A percentile compares a stretch with the other conserved stretches of the same genome.
Evolutionary conservation across 2,797 vertebrate genomes (phyloP).

Genomic region (Paguma larvata): DNA sequence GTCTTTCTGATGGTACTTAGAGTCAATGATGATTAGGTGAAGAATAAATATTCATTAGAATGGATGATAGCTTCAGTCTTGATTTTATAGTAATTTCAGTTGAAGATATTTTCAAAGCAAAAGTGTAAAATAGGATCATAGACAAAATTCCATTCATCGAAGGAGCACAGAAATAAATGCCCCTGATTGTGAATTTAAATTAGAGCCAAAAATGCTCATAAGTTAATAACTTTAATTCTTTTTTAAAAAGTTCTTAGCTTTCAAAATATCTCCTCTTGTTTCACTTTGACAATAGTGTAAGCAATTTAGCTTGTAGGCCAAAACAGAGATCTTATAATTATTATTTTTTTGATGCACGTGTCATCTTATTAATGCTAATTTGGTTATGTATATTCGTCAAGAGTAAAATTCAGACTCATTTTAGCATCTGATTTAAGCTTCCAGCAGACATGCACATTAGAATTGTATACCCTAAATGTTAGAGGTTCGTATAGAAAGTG

Average conservation of each 20-base stretch:
- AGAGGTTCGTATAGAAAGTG: slow-evolving; percentile 49
- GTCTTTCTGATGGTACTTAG: neutral
- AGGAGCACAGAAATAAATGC: neutral
- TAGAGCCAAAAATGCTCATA: neutral
- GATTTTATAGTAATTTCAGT: slow-evolving; percentile 50
- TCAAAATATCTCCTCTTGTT: slow-evolving; percentile 23
- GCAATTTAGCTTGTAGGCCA: slow-evolving; percentile 27
- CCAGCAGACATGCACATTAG: neutral
- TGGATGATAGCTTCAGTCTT: slow-evolving; percentile 38
- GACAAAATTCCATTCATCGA: neutral
- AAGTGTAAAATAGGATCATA: neutral
- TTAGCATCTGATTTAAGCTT: slow-evolving; percentile 48
- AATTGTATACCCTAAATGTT: slow-evolving; percentile 3
- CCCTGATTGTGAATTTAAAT: slow-evolving; percentile 56
- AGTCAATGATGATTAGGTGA: neutral
- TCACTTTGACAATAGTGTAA: slow-evolving; percentile 32
- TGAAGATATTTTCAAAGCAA: slow-evolving; percentile 41
- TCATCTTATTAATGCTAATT: slow-evolving; percentile 59
- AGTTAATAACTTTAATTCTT: neutral
- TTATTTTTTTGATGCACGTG: slow-evolving; percentile 9
- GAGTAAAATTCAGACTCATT: neutral
- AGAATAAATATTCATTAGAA: slow-evolving; percentile 22
- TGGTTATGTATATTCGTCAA: neutral
- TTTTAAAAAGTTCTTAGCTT: neutral
- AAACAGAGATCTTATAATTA: neutral